Evolutionary conservation across 2,113 vertebrate species (phyloP).

Genomic region (Rallus limicola): DNA sequence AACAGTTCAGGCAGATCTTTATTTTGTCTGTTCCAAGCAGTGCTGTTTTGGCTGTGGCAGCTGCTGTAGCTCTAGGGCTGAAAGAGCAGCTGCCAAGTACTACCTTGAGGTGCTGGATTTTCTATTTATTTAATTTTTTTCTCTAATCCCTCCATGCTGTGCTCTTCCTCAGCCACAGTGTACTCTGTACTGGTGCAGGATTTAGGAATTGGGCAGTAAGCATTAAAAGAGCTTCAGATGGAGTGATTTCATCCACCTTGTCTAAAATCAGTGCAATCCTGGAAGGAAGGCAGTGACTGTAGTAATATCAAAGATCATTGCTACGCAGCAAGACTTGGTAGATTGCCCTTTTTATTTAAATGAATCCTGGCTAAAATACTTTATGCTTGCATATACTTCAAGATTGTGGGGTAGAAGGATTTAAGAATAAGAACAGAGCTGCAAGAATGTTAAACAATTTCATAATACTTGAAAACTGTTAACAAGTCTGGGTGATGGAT

Average conservation of each 20-base stretch:
- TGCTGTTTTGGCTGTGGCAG: conserved; percentile 6
- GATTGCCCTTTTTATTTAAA: not conserved
- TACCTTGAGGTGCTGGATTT: conserved; percentile 10
- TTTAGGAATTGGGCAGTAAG: not conserved
- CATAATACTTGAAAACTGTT: not conserved
- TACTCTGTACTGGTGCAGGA: not conserved
- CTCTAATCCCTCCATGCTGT: not conserved
- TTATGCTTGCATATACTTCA: not conserved
- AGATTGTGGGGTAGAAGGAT: not conserved
- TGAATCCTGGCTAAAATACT: not conserved
- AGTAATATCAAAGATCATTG: not conserved
- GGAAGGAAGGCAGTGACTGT: not conserved
- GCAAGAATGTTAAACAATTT: not conserved
- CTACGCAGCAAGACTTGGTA: not conserved
- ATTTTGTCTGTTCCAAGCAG: not conserved
- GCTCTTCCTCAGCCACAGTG: not conserved
- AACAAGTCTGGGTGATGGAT: not conserved
- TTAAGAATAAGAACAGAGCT: not conserved
- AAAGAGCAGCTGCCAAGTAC: conserved; percentile 17
- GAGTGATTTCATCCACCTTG: not conserved
- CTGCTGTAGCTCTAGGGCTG: conserved; percentile 31
- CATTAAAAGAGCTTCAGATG: not conserved
- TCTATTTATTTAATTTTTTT: not conserved
- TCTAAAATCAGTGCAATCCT: not conserved
- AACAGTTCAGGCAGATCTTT: not conserved